Conservation (phyloP, 2,888 invertebrate species). For the Halictus quadricinctus region DNA sequence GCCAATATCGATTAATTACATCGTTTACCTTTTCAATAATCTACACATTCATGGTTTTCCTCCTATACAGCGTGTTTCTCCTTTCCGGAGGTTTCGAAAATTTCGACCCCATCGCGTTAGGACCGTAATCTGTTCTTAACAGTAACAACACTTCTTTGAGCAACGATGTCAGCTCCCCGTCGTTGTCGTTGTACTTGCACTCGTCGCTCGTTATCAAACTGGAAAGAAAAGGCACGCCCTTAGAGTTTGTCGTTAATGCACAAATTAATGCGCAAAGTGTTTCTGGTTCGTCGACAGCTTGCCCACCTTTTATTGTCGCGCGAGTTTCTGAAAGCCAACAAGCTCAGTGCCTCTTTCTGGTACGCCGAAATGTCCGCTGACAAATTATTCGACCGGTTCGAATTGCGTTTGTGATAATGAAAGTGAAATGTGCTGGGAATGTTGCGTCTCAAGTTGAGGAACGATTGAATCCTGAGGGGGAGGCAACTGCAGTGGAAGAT, state of each 20-base stretch:
- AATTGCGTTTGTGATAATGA: slow-evolving; percentile 53
- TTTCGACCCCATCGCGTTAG: not conserved
- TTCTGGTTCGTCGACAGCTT: slow-evolving; percentile 28
- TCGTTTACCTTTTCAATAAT: not conserved
- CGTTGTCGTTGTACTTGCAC: slow-evolving; percentile 14
- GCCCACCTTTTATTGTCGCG: slow-evolving; percentile 29
- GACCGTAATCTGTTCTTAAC: slow-evolving; percentile 27
- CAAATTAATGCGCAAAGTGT: slow-evolving; percentile 35
- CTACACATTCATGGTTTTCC: slow-evolving; percentile 42
- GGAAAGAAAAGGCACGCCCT: not conserved
- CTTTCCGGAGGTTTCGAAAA: slow-evolving; percentile 26
- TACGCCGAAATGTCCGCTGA: slow-evolving; percentile 49
- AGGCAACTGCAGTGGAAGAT: slow-evolving; percentile 67
- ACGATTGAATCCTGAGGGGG: slow-evolving; percentile 53
- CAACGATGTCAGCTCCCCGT: slow-evolving; percentile 37
- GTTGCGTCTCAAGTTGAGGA: slow-evolving; percentile 56
- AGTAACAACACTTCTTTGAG: slow-evolving; percentile 59
- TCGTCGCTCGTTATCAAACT: slow-evolving; percentile 27
- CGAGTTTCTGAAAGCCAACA: slow-evolving; percentile 57
- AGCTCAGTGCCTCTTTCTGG: slow-evolving; percentile 64
- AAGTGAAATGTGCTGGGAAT: slow-evolving; percentile 66
- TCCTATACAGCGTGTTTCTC: slow-evolving; percentile 18
- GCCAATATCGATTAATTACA: not conserved
- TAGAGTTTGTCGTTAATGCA: slow-evolving; percentile 20
- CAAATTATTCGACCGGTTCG: slow-evolving; percentile 54